Base-by-base conservation (phyloP, 1,140 invertebrate genomes). In the Drosophila tristis region DNA sequence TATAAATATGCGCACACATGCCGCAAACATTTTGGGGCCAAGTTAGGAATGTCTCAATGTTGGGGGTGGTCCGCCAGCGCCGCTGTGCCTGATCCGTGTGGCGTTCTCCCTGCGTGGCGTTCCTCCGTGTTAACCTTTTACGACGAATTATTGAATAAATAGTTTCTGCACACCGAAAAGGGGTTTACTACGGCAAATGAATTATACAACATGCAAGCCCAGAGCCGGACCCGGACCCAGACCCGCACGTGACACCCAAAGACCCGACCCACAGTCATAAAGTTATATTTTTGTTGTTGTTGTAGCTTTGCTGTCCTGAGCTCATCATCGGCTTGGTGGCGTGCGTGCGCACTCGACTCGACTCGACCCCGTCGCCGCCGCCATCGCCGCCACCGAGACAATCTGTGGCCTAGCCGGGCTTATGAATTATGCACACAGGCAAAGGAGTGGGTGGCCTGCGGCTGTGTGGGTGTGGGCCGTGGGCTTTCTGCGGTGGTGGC, bases 61-160 rank as follows among this genome's bases (percentile, higher is more conserved):
- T 49, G 23, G 16, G 7, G 23, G 8, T 11, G 29, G 29, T 16
- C 64, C 23, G 39, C 31, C 20, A 11, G 2, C n/a, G 9, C 48
- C 13, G 15, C 31, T 8, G 9, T 31, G 39, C 2, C 16, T 16
- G 35, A 23, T 31, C 25, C 39, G 49, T 29, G 43, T 97, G 16
- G 95, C 93, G 91, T 95, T 91, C 20, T 20, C 20, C 16, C 20
- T 20, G 61, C 20, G 5, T 25, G 9, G 16, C 16, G 16, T 25
- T 9, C 5, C 16, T 11, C 13, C 39, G 35, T 77, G 60, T 42
- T 62, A 72, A 51, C 47, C 66, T 65, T 58, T 65, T 73, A 65
- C 56, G 50, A 50, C 75, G 67, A 73, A 85, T 89, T 89, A 90
- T 89, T 90, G 77, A 89, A 89, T 89, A 89, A 89, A 89, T 89